A percentile compares a stretch with the other conserved stretches of the same genome.
phyloP scores from a whole-genome alignment of 1,140 invertebrate genomes.

The Rhyzopertha dominica region DNA sequence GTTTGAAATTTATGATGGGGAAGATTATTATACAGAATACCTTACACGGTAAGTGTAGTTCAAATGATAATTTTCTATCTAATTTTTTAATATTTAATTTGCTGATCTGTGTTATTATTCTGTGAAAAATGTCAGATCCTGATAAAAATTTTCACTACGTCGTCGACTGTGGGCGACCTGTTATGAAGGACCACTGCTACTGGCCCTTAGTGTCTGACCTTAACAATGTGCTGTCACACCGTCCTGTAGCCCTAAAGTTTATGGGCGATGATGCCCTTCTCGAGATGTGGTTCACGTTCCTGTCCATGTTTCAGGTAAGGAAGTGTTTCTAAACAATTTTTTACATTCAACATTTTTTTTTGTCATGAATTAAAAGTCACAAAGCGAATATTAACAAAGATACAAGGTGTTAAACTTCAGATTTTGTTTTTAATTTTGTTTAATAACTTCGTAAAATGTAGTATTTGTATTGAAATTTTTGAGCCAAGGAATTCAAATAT shows the following conservation, averaged over 20 bases:
- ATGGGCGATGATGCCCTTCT: conserved; percentile 79
- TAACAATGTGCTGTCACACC: conserved; percentile 94
- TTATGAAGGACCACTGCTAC: conserved; percentile 97
- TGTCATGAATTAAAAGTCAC: too few relatives aligned
- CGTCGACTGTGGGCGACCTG: conserved; percentile 84
- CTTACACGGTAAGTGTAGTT: conserved; percentile 64
- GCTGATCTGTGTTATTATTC: too few relatives aligned
- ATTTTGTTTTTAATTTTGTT: too few relatives aligned
- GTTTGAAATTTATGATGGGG: conserved; percentile 89
- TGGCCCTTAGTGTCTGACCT: conserved; percentile 97
- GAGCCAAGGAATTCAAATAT: too few relatives aligned
- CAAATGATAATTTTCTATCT: conserved; percentile 5
- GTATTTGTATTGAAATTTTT: conserved; percentile 2
- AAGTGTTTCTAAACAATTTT: background rate
- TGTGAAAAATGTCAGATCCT: conserved; percentile 65
- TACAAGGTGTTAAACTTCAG: too few relatives aligned
- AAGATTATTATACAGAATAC: conserved; percentile 83
- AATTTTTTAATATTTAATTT: conserved; percentile 1
- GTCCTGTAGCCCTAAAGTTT: conserved; percentile 84
- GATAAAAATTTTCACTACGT: conserved; percentile 80
- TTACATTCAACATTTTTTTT: too few relatives aligned
- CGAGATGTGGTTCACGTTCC: conserved; percentile 91
- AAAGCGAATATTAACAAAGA: too few relatives aligned
- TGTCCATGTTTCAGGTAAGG: conserved; percentile 88
- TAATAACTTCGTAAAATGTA: too few relatives aligned